Conservation (phyloP, 2,888 invertebrate genomes). For the Petrolisthes cinctipes region DNA sequence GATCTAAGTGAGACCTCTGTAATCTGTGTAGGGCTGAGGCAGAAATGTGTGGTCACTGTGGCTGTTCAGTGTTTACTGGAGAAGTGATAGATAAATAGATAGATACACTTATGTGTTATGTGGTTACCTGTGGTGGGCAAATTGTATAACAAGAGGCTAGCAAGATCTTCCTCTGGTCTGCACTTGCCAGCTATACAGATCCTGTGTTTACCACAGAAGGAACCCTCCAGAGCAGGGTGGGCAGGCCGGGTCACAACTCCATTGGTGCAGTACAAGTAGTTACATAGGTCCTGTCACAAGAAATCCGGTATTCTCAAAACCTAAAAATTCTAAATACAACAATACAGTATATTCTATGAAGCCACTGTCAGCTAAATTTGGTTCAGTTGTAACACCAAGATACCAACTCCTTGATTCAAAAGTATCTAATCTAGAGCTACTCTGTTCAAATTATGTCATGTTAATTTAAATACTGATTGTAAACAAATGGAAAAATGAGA, state of each 20-base stretch:
- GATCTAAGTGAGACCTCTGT: too few relatives aligned
- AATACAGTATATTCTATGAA: too few relatives aligned
- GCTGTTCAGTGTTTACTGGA: background rate
- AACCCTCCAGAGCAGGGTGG: constrained; percentile 84
- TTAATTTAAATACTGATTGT: too few relatives aligned
- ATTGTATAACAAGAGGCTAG: background rate
- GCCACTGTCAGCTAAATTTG: too few relatives aligned
- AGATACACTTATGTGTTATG: background rate
- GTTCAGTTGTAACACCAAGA: too few relatives aligned
- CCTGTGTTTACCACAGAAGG: constrained; percentile 71
- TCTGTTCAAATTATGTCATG: too few relatives aligned
- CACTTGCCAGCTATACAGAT: constrained; percentile 67
- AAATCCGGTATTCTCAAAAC: too few relatives aligned
- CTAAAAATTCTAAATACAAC: too few relatives aligned
- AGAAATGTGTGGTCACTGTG: background rate
- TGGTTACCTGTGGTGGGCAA: background rate
- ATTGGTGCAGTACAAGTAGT: constrained; percentile 63
- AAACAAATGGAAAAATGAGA: too few relatives aligned
- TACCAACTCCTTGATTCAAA: too few relatives aligned
- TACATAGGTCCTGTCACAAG: constrained; percentile 64
- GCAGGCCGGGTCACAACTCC: constrained; percentile 67
- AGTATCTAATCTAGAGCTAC: too few relatives aligned
- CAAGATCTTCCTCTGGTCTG: constrained; percentile 39
- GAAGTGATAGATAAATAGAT: background rate
- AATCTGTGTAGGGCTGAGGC: background rate